Conservation (phyloP, 2,797 vertebrate genomes). For the Sebastes steindachneri region DNA sequence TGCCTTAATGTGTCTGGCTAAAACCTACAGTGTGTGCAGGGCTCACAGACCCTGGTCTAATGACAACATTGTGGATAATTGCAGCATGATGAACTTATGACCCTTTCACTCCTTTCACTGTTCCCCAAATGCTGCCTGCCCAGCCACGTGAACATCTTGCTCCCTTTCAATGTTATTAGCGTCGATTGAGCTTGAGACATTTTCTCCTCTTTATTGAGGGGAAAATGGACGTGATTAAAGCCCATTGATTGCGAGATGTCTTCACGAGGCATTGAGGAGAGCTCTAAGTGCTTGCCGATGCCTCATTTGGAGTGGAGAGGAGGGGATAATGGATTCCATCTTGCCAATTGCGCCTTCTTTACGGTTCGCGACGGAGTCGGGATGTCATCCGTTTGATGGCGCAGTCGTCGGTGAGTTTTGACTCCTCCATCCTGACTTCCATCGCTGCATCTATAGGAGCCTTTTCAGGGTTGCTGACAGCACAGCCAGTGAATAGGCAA, state of each 20-base stretch:
- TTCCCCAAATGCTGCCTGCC: conserved; percentile 12
- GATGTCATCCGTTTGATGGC: conserved; percentile 66
- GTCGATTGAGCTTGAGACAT: conserved; percentile 49
- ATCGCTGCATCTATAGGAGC: background rate
- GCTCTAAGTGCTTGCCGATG: conserved; percentile 50
- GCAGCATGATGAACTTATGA: conserved; percentile 34
- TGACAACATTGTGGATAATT: conserved; percentile 25
- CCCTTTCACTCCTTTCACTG: conserved; percentile 6
- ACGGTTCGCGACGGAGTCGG: conserved; percentile 64
- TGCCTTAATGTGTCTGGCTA: background rate
- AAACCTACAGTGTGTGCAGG: background rate
- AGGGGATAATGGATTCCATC: conserved; percentile 74
- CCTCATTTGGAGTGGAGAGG: conserved; percentile 59
- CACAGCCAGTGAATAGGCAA: conserved; percentile 3
- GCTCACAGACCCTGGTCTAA: background rate
- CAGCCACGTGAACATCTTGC: conserved; percentile 6
- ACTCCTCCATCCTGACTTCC: conserved; percentile 4
- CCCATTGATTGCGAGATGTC: conserved; percentile 69
- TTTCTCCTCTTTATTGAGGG: conserved; percentile 49
- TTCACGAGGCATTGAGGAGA: conserved; percentile 56
- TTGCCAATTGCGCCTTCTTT: conserved; percentile 56
- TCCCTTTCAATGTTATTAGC: conserved; percentile 37
- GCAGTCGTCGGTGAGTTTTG: conserved; percentile 28
- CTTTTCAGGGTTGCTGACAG: conserved; percentile 8
- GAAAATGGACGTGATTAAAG: conserved; percentile 68